Evolutionary conservation across 1,140 invertebrate species (phyloP).

Genomic region (Scaptomyza graminum): DNA sequence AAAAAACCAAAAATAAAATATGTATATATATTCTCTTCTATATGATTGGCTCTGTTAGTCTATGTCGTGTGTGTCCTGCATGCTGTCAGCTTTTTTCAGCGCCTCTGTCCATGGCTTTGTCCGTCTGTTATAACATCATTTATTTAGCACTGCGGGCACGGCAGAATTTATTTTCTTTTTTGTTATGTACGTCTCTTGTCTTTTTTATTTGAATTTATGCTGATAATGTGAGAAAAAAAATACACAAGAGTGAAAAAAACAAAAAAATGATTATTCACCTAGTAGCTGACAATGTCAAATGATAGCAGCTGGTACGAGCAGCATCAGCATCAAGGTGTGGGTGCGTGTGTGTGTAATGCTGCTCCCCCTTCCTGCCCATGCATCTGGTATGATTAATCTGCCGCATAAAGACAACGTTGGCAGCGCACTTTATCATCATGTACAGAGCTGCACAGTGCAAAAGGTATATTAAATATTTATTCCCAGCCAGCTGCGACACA

Average conservation of each 20-base stretch:
- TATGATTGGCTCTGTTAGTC: constrained; percentile 54
- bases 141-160: constrained; percentile 67
- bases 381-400: constrained; percentile 71
- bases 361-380: not conserved
- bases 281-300: constrained; percentile 54
- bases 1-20: constrained; percentile 7
- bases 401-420: constrained; percentile 51
- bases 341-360: constrained; percentile 23
- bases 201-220: constrained; percentile 80
- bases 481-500: constrained; percentile 43
- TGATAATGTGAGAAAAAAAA: constrained; percentile 69
- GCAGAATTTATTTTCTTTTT: constrained; percentile 19
- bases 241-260: not conserved
- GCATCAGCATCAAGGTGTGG: constrained; percentile 36
- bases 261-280: not conserved
- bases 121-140: constrained; percentile 79
- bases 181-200: not conserved
- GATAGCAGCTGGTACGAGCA: constrained; percentile 21
- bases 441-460: constrained; percentile 37
- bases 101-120: constrained; percentile 26
- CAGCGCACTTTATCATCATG: constrained; percentile 73
- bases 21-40: constrained; percentile 17
- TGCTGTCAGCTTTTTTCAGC: constrained; percentile 55
- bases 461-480: constrained; percentile 76
- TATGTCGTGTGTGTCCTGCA: constrained; percentile 47